phyloP scores from a whole-genome alignment of 1,140 invertebrate species.

The Epicauta chinensis region DNA sequence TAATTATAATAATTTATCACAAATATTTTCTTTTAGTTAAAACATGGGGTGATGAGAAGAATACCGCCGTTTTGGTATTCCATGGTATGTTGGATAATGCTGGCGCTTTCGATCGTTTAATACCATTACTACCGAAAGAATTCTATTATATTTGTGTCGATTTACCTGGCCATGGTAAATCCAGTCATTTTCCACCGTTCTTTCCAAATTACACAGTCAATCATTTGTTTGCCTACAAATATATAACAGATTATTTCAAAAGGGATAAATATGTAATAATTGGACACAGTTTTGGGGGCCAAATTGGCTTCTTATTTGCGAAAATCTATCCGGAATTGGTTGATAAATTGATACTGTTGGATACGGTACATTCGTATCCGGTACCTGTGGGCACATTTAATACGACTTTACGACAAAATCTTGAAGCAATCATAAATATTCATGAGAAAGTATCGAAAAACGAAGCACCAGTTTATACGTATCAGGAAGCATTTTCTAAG shows the following conservation, averaged over 20 bases:
- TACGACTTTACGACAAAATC: slow-evolving; percentile 26
- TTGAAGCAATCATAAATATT: slow-evolving; percentile 29
- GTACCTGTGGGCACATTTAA: slow-evolving; percentile 33
- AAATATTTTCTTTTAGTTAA: slow-evolving; percentile 48
- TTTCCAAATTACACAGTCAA: slow-evolving; percentile 44
- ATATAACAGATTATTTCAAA: slow-evolving; percentile 50
- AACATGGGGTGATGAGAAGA: slow-evolving; percentile 53
- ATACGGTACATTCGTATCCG: slow-evolving; percentile 42
- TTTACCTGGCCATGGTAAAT: slow-evolving; percentile 64
- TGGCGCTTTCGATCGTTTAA: slow-evolving; percentile 57
- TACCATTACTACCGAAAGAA: slow-evolving; percentile 49
- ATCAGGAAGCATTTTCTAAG: slow-evolving; percentile 47
- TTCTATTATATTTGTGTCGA: slow-evolving; percentile 61
- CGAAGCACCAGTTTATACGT: slow-evolving; percentile 42
- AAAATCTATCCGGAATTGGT: slow-evolving; percentile 48
- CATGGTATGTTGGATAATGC: slow-evolving; percentile 62
- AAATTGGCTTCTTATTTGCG: slow-evolving; percentile 44
- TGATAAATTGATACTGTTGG: slow-evolving; percentile 48
- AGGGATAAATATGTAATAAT: slow-evolving; percentile 45
- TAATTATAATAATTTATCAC: slow-evolving; percentile 6
- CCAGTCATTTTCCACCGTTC: slow-evolving; percentile 53
- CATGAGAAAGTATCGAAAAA: slow-evolving; percentile 31
- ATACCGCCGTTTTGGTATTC: slow-evolving; percentile 50
- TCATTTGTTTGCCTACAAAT: slow-evolving; percentile 46
- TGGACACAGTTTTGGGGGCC: slow-evolving; percentile 54